Evolutionary conservation across 2,888 invertebrate genomes (phyloP), one percentile per base, ranked within the genome.

Genomic region (Celastrina argiolus): DNA sequence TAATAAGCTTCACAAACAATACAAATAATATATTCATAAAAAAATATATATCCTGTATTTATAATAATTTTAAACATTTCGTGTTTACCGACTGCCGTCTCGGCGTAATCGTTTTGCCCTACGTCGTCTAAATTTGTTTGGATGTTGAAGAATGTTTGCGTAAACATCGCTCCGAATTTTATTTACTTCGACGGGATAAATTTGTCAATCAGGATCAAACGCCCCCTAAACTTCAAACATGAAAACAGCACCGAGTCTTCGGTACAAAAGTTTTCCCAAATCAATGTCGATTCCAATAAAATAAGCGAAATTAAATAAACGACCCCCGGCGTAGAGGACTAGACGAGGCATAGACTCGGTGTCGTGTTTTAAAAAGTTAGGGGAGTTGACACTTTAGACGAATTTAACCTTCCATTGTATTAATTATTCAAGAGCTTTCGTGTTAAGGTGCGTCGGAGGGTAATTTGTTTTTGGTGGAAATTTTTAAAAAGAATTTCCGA

Each of bases 351-450:
- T 77, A 84, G 84, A 88, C 88, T 88, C 84, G 88, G 87, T 82
- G 85, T 82, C 83, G 87, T 86, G 83, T 87, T 89, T 89, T 87
- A 78, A 82, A 84, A 88, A 87, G 84, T 88, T 85, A 78, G 87
- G 89, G 90, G 87, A 86, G 86, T 86, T 89, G 89, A 89, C 89
- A 89, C 89, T 89, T 61, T 84, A 78, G 87, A 87, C 82, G 86
- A 89, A 85, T 90, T 89, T 89, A 88, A 89, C 88, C 88, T 89
- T 83, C 86, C 85, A 88, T 90, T 88, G 88, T 89, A 89, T 91
- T 90, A 91, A 90, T 90, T 91, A 91, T 90, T 89, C 90, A 90
- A 84, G 85, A 85, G 85, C 84, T 81, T 84, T 85, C 86, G 81
- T 83, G 82, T 85, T 86, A 82, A 90, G 89, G 89, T 89, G 87